Percentiles rank a stretch among this genome's conserved stretches.
Evolutionary conservation across 2,797 vertebrate genomes (phyloP).

Genomic region (Oreortyx pictus): DNA sequence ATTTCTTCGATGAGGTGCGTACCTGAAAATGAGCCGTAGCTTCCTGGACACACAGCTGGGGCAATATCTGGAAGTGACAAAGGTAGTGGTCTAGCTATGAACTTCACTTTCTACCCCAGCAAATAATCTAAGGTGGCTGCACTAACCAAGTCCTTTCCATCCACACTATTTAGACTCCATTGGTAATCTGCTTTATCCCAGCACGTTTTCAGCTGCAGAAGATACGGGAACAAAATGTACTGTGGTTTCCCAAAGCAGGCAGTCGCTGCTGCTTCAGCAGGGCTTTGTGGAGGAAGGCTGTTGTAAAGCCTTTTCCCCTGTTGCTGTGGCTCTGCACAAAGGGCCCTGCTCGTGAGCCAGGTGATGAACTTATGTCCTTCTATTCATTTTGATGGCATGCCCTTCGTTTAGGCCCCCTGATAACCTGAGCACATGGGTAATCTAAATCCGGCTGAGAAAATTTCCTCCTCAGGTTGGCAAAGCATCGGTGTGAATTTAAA

Average conservation of each 20-base stretch:
- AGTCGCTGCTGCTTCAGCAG: not conserved
- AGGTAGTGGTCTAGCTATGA: not conserved
- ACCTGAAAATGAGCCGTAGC: not conserved
- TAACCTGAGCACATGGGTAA: not conserved
- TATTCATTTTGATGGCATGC: not conserved
- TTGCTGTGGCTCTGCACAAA: not conserved
- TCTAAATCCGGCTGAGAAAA: not conserved
- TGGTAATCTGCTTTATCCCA: conserved; percentile 13
- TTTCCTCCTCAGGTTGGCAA: not conserved
- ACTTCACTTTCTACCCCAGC: not conserved
- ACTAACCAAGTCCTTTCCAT: not conserved
- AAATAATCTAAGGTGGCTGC: not conserved
- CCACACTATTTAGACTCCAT: not conserved
- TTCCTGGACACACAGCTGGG: not conserved
- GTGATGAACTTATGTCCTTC: not conserved
- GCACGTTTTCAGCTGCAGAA: not conserved
- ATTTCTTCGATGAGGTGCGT: not conserved
- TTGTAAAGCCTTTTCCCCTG: not conserved
- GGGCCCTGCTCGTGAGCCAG: not conserved
- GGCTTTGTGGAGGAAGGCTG: not conserved
- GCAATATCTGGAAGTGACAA: not conserved
- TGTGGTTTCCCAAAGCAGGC: not conserved
- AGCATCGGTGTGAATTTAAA: not conserved
- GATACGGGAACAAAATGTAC: not conserved
- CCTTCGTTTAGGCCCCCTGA: not conserved